Evolutionary conservation across 2,888 invertebrate genomes (phyloP), one percentile per base, ranked within the genome.

Genomic region (Octonoba sinensis): DNA sequence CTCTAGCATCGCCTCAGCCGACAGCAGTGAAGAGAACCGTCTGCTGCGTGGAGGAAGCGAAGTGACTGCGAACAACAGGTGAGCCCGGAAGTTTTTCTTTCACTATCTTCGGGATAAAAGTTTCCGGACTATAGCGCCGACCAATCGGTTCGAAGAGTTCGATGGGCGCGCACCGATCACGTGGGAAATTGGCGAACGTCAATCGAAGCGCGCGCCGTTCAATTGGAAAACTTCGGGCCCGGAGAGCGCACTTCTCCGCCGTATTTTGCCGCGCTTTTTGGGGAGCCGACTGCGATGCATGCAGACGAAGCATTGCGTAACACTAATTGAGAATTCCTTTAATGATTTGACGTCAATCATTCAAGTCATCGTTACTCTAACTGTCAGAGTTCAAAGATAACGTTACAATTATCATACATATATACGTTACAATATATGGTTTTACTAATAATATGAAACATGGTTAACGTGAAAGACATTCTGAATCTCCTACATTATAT

Each of bases 201-300:
- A 47, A 60, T 74, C 74, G 73, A 73, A 73, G 73, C 71, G 70
- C 57, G 72, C 74, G 74, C 65, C 59, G 59, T 59, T 70, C 70
- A 70, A 57, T 57, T 47, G 70, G 62, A 62, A 59, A 59, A 59
- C 22, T 70, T 70, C 70, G 70, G 20, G 70, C 44, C 47, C 54
- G 24, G 27, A 51, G 24, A 60, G 60, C 72, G 59, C 47, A 60
- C 62, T 49, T 60, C 72, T 46, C 59, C 57, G 46, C 27, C 75
- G 67, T 51, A 59, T 59, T 27, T 27, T 27, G 27, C 27, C 27
- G 27, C 27, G 27, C 27, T 27, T 27, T 27, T 27, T 3, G 27
- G 27, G 27, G 27, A 6, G 3, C 2, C 27, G 27, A 6, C 27
- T 27, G 27, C 27, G 3, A n/a, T n/a, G n/a, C n/a, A n/a, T 2